Base-by-base conservation (phyloP, 2,888 invertebrate species). In the Tachina lurida region DNA sequence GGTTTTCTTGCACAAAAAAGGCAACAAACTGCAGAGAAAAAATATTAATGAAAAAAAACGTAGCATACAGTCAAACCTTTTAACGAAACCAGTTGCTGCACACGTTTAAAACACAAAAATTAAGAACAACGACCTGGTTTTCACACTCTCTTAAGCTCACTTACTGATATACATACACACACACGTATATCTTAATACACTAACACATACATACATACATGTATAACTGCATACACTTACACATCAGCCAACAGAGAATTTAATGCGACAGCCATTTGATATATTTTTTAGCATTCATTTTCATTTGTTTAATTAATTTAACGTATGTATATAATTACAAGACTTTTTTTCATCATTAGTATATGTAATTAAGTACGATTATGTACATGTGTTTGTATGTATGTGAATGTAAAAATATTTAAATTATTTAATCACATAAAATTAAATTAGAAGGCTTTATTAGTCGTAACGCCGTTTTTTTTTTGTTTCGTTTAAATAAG, bases 101-200 rank as follows among this genome's bases (percentile, higher is more conserved):
- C 12, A 65, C 15, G 68, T 47, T 45, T 15, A 78, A 74, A 39
- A 68, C 43, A 62, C 31, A 31, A 31, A 86, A 79, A 54, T 83
- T 71, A 83, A 86, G 22, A 79, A 71, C 67, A 73, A 70, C 83
- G 75, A 83, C 83, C 86, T 83, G 70, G 45, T 86, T 82, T 85
- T 82, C n/a, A 79, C 85, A 75, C 78, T 79, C 54, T 41, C 19
- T 54, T 81, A 70, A 81, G 49, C 77, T 63, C 43, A 74, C 19
- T 49, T 47, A n/a, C 31, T 9, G 10, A 17, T 58, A 31, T 9
- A 3, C 15, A 65, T 15, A 67, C 15, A 67, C 22, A 67, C 45
- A 60, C 1, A 41, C 39, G 0, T 4, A 31, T 31, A 31, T 31
- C 31, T 31, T 17, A 63, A 60, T n/a, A 22, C 13, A 5, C 22